phyloP scores from a whole-genome alignment of 2,113 vertebrate species.

The Elanus axillaris region DNA sequence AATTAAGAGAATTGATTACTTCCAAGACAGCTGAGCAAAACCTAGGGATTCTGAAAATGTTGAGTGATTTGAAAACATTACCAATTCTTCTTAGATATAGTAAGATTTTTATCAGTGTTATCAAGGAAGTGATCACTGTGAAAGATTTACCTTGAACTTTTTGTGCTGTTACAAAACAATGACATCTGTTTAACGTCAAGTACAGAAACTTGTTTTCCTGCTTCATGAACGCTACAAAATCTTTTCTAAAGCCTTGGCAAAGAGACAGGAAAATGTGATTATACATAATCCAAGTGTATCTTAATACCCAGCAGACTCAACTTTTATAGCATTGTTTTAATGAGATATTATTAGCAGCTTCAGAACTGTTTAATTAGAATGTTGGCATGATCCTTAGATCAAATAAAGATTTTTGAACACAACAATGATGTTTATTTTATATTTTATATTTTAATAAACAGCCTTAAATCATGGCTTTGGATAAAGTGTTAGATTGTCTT shows the following conservation, averaged over 20 bases:
- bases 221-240: background rate
- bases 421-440: background rate
- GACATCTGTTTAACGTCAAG: constrained; percentile 22
- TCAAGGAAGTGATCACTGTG: background rate
- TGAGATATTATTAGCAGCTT: constrained; percentile 18
- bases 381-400: background rate
- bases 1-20: background rate
- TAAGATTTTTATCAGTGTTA: background rate
- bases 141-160: constrained; percentile 26
- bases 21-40: background rate
- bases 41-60: background rate
- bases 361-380: constrained; percentile 36
- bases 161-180: constrained; percentile 11
- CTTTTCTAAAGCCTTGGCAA: constrained; percentile 36
- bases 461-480: background rate
- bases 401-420: background rate
- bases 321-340: constrained; percentile 3
- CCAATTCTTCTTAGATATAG: background rate
- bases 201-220: constrained; percentile 9
- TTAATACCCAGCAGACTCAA: constrained; percentile 2
- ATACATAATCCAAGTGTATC: constrained; percentile 4
- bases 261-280: constrained; percentile 11
- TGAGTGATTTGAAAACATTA: background rate
- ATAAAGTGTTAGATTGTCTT: background rate
- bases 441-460: background rate